Conservation (phyloP, 2,888 invertebrate species). For the Drosophila longiperda region DNA sequence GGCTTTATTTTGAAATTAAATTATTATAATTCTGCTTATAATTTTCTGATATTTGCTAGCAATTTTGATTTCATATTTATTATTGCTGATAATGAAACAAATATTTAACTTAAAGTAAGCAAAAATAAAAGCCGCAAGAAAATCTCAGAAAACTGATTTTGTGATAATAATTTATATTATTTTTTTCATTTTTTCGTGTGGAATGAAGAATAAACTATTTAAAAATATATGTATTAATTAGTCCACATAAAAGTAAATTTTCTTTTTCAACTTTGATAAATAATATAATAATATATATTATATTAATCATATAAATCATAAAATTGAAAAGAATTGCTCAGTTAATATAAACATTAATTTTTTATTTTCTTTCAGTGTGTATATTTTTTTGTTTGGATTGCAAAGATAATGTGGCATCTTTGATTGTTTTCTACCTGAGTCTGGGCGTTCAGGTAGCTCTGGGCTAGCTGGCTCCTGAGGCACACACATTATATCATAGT, state of each 20-base stretch:
- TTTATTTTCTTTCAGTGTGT: constrained; percentile 8
- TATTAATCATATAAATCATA: too few relatives aligned
- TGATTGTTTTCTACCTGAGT: constrained; percentile 30
- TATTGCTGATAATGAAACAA: background rate
- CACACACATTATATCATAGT: constrained; percentile 35
- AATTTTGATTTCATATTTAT: background rate
- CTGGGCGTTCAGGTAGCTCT: constrained; percentile 35
- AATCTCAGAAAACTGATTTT: too few relatives aligned
- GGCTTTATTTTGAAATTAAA: too few relatives aligned
- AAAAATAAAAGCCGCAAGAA: too few relatives aligned
- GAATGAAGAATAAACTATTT: background rate
- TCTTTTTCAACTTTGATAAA: too few relatives aligned
- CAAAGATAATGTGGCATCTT: constrained; percentile 5
- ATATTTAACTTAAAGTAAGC: too few relatives aligned
- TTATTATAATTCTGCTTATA: too few relatives aligned
- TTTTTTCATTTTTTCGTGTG: background rate
- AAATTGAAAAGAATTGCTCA: background rate
- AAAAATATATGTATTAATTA: too few relatives aligned
- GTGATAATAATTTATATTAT: too few relatives aligned
- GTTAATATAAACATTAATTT: background rate
- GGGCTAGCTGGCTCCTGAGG: constrained; percentile 1
- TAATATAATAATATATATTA: too few relatives aligned
- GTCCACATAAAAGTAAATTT: too few relatives aligned
- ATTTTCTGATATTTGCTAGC: background rate
- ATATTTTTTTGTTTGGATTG: background rate